A percentile compares a stretch with the other conserved stretches of the same genome.
phyloP scores from a whole-genome alignment of 2,113 vertebrate species.

The Percopsis transmontana region DNA sequence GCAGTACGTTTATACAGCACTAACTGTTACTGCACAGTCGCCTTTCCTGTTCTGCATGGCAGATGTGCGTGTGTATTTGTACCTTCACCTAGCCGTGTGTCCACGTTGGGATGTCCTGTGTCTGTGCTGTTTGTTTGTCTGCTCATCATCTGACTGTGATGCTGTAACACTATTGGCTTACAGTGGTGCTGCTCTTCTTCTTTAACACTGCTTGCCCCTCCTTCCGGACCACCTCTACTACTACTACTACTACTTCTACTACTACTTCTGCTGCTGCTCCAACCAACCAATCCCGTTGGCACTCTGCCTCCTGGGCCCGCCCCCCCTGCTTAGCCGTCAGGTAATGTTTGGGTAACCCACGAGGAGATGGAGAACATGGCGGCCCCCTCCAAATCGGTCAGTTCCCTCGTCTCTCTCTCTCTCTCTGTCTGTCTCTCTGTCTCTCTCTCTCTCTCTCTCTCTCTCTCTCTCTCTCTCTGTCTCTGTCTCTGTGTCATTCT shows the following conservation, averaged over 20 bases:
- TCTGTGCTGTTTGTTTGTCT: conserved; percentile 40
- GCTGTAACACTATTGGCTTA: conserved; percentile 94
- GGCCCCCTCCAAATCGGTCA: conserved; percentile 96
- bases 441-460: background rate
- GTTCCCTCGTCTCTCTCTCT: conserved; percentile 71
- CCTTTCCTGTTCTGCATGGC: conserved; percentile 45
- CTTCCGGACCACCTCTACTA: conserved; percentile 77
- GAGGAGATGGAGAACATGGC: conserved; percentile 99
- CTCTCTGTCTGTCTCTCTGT: conserved; percentile 15
- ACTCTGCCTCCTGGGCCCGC: conserved; percentile 73
- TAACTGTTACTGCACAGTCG: too few relatives aligned
- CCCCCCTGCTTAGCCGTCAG: conserved; percentile 90
- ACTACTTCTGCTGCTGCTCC: conserved; percentile 58
- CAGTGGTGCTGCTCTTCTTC: conserved; percentile 97
- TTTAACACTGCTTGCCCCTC: conserved; percentile 94
- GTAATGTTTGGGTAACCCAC: conserved; percentile 99
- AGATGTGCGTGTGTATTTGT: conserved; percentile 18
- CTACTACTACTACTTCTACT: conserved; percentile 65
- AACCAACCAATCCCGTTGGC: conserved; percentile 72
- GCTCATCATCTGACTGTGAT: conserved; percentile 84
- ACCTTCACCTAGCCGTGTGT: conserved; percentile 3
- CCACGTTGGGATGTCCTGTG: conserved; percentile 27
- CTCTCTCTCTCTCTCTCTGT: background rate
- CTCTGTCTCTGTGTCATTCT: background rate
- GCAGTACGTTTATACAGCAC: too few relatives aligned